Evolutionary conservation across 2,888 invertebrate species (phyloP).

Genomic region (Blastobasis adustella): DNA sequence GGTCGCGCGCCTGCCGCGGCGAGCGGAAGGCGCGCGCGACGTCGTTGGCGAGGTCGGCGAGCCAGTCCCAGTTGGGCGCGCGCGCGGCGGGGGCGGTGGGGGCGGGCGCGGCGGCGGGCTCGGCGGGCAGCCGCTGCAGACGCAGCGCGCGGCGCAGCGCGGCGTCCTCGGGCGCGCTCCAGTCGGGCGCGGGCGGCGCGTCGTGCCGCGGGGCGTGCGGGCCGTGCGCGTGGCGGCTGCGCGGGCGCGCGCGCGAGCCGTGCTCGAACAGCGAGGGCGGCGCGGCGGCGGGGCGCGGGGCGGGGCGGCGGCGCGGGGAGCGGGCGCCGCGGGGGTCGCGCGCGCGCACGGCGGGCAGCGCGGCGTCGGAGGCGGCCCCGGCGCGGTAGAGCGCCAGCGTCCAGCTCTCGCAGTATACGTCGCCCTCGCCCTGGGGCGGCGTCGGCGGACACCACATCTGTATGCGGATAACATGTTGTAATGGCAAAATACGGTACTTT

Average conservation of each 20-base stretch:
- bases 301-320: slow-evolving; percentile 73
- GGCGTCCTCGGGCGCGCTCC: slow-evolving; percentile 94
- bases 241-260: slow-evolving; percentile 79
- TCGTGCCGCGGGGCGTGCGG: slow-evolving; percentile 81
- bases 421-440: slow-evolving; percentile 94
- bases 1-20: slow-evolving; percentile 91
- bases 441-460: slow-evolving; percentile 99
- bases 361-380: slow-evolving; percentile 82
- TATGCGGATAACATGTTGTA: slow-evolving; percentile 15
- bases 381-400: slow-evolving; percentile 90
- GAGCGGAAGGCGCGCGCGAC: slow-evolving; percentile 91
- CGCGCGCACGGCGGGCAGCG: slow-evolving; percentile 75
- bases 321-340: slow-evolving; percentile 77
- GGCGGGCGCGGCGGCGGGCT: slow-evolving; percentile 85
- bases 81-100: slow-evolving; percentile 84
- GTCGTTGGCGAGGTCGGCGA: slow-evolving; percentile 91
- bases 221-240: slow-evolving; percentile 80
- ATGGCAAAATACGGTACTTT: too few species aligned
- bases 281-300: slow-evolving; percentile 81
- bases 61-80: slow-evolving; percentile 97
- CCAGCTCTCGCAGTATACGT: slow-evolving; percentile 91
- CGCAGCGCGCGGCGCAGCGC: slow-evolving; percentile 88
- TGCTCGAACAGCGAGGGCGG: slow-evolving; percentile 82
- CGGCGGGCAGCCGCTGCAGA: slow-evolving; percentile 77
- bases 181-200: slow-evolving; percentile 87